These are phyloP conservation scores for Caenorhabditis sp. DNA, from an alignment of 2,888 invertebrate species.

Conservation along the genomic window DNA sequence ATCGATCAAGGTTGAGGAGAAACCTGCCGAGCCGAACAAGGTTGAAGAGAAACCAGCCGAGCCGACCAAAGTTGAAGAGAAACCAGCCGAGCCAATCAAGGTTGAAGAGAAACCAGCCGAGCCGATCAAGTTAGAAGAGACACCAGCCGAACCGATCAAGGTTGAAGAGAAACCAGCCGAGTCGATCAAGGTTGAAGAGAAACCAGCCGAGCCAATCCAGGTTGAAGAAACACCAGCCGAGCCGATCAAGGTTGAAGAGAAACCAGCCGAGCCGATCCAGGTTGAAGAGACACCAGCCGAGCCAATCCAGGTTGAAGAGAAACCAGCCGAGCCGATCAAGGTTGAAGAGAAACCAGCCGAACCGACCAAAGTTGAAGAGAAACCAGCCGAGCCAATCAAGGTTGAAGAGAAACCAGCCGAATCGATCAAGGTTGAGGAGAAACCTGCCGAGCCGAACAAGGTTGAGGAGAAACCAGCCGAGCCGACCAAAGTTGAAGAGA, in stretches of 20 bases:
- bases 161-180: conserved; percentile 10
- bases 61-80: conserved; percentile 11
- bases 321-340: too few relatives aligned
- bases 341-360: too few relatives aligned
- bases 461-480: too few relatives aligned
- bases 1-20: background rate
- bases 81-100: conserved; percentile 8
- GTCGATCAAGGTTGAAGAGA: conserved; percentile 5
- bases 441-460: too few relatives aligned
- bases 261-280: background rate
- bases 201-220: background rate
- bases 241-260: conserved; percentile 1
- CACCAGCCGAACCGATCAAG: conserved; percentile 3
- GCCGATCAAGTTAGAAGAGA: conserved; percentile 1
- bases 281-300: too few relatives aligned
- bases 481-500: too few relatives aligned
- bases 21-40: conserved; percentile 1
- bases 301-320: too few relatives aligned
- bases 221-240: conserved; percentile 10
- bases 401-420: too few relatives aligned
- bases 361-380: too few relatives aligned
- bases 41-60: conserved; percentile 6
- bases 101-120: conserved; percentile 10
- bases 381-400: too few relatives aligned
- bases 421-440: too few relatives aligned